A percentile compares a stretch with the other conserved stretches of the same genome.
Evolutionary conservation across 2,113 vertebrate genomes (phyloP).

Genomic region (Myotis lucifugus): DNA sequence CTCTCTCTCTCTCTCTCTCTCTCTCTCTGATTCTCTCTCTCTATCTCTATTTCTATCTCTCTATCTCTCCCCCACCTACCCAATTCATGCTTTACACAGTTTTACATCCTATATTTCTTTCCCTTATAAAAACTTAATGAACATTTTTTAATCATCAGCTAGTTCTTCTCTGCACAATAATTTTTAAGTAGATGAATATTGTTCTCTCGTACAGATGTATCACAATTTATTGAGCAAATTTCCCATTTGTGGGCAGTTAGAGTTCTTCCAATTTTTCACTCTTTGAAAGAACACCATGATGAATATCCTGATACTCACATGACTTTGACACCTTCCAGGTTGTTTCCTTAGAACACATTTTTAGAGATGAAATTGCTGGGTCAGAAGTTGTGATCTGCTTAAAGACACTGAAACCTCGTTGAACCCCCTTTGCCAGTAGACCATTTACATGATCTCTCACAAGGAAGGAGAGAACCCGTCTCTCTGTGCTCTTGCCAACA

Average conservation of each 20-base stretch:
- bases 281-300: background rate
- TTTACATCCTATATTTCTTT: constrained; percentile 1
- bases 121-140: background rate
- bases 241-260: background rate
- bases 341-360: background rate
- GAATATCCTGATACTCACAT: background rate
- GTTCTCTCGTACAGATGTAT: background rate
- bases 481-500: background rate
- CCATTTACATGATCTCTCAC: too few relatives aligned
- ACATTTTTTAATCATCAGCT: constrained; percentile 33
- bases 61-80: background rate
- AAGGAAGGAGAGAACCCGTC: fast-evolving
- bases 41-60: too few relatives aligned
- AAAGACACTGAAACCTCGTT: background rate
- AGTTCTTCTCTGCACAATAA: background rate
- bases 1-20: background rate
- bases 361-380: background rate
- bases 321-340: background rate
- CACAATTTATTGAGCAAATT: background rate
- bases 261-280: background rate
- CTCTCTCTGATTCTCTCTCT: background rate
- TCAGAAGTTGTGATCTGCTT: background rate
- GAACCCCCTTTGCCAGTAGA: too few relatives aligned
- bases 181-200: background rate
- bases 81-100: background rate